phyloP scores from a whole-genome alignment of 2,888 invertebrate genomes.

The Ormyrus labotus region DNA sequence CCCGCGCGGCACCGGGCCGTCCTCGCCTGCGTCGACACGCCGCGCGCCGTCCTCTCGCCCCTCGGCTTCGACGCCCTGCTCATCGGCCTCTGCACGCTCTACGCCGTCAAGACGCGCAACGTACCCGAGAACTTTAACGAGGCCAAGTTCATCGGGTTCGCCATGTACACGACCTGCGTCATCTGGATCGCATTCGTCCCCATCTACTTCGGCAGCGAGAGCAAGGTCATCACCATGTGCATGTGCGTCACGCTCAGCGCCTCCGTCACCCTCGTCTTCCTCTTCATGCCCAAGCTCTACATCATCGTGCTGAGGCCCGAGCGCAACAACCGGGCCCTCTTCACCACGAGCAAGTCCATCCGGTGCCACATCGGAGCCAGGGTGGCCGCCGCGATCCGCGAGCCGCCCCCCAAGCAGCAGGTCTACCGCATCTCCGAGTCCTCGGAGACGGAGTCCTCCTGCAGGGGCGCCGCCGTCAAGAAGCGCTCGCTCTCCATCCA shows the following conservation, averaged over 20 bases:
- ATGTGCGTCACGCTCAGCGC: constrained; percentile 86
- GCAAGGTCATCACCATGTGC: constrained; percentile 79
- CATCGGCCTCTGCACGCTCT: constrained; percentile 84
- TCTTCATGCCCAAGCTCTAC: constrained; percentile 87
- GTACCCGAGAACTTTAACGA: constrained; percentile 91
- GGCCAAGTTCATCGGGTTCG: constrained; percentile 85
- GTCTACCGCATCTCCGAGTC: constrained; percentile 62
- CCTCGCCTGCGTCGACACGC: constrained; percentile 81
- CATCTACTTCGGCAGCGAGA: constrained; percentile 84
- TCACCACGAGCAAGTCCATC: constrained; percentile 81
- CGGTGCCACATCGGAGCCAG: constrained; percentile 79
- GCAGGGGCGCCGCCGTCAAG: constrained; percentile 52
- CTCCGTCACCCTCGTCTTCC: constrained; percentile 83
- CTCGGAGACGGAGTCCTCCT: constrained; percentile 53
- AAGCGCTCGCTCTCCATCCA: constrained; percentile 63
- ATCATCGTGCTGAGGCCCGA: constrained; percentile 86
- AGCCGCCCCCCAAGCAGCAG: constrained; percentile 63
- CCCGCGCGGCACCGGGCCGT: constrained; percentile 78
- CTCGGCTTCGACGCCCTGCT: constrained; percentile 84
- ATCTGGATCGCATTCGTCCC: constrained; percentile 88
- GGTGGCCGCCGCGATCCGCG: constrained; percentile 74
- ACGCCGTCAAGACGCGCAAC: constrained; percentile 87
- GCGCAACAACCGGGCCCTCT: constrained; percentile 82
- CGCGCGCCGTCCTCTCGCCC: constrained; percentile 80
- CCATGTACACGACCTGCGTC: constrained; percentile 88